These are phyloP conservation scores for Phengaris arion DNA, from an alignment of 2,888 invertebrate species.

Conservation along the genomic window DNA sequence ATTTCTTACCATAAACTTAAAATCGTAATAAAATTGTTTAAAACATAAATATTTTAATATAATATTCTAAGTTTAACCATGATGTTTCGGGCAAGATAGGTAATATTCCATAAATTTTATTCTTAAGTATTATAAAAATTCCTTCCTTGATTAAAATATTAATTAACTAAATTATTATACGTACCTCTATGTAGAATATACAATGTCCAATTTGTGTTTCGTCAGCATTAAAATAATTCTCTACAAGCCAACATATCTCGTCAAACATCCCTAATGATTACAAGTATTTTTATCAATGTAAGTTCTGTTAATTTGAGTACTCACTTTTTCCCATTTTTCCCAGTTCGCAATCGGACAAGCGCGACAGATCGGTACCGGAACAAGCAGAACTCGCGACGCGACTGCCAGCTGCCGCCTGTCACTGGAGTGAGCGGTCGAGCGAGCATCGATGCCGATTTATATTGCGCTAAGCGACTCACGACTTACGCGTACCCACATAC, in stretches of 20 bases:
- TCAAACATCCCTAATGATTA: background rate
- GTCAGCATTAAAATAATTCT: no score
- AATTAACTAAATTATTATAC: background rate
- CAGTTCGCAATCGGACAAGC: background rate
- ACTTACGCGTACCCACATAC: constrained; percentile 25
- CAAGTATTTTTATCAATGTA: background rate
- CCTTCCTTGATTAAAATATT: background rate
- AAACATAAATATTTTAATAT: no score
- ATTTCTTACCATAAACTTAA: no score
- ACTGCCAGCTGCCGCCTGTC: background rate
- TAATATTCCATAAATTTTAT: no score
- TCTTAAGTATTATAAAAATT: no score
- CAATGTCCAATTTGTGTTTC: background rate
- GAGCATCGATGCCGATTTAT: constrained; percentile 27
- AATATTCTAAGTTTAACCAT: no score
- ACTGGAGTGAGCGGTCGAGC: constrained; percentile 28
- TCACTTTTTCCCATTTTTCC: constrained; percentile 37
- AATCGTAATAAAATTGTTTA: no score
- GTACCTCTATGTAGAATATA: no score
- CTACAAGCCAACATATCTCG: background rate
- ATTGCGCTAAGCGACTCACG: constrained; percentile 22
- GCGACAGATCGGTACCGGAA: background rate
- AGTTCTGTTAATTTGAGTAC: constrained; percentile 7
- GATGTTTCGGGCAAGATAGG: no score
- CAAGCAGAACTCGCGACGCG: background rate